phyloP scores from a whole-genome alignment of 2,888 invertebrate species.

The Ochlodes sylvanus region DNA sequence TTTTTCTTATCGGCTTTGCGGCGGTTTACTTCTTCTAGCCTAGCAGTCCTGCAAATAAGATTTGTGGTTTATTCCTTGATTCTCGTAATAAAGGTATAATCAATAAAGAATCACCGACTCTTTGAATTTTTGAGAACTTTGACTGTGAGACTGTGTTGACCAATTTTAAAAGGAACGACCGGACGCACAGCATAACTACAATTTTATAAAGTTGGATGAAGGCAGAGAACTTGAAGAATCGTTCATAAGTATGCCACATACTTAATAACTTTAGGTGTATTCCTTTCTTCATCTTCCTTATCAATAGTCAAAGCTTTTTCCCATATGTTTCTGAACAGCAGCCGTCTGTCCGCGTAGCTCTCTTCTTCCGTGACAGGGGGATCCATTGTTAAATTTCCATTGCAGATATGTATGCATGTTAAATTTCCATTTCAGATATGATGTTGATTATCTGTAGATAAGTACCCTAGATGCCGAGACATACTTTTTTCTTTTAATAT shows the following conservation, averaged over 20 bases:
- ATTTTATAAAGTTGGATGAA: too few relatives aligned
- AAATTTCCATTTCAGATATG: constrained; percentile 9
- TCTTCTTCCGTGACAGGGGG: constrained; percentile 57
- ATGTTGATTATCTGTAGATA: not conserved
- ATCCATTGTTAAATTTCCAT: constrained; percentile 34
- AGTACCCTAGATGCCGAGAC: not conserved
- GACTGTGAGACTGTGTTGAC: too few relatives aligned
- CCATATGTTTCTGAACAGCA: constrained; percentile 75
- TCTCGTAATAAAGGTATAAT: too few relatives aligned
- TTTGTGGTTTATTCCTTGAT: too few relatives aligned
- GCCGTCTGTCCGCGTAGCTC: constrained; percentile 67
- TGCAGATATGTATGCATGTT: not conserved
- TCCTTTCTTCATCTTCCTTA: constrained; percentile 55
- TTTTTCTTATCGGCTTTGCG: constrained; percentile 58
- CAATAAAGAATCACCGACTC: too few relatives aligned
- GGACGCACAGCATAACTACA: too few relatives aligned
- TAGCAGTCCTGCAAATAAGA: constrained; percentile 59
- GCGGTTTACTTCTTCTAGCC: constrained; percentile 61
- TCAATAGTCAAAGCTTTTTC: constrained; percentile 61
- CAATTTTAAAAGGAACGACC: too few relatives aligned
- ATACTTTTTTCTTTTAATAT: constrained; percentile 7
- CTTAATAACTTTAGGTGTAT: constrained; percentile 74
- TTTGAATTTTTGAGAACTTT: too few relatives aligned
- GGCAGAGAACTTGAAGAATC: not conserved
- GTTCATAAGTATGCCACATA: constrained; percentile 48